A percentile compares a stretch with the other conserved stretches of the same genome.
These are phyloP conservation scores for Lophius americanus DNA, from an alignment of 2,797 vertebrate genomes.

Conservation along the genomic window DNA sequence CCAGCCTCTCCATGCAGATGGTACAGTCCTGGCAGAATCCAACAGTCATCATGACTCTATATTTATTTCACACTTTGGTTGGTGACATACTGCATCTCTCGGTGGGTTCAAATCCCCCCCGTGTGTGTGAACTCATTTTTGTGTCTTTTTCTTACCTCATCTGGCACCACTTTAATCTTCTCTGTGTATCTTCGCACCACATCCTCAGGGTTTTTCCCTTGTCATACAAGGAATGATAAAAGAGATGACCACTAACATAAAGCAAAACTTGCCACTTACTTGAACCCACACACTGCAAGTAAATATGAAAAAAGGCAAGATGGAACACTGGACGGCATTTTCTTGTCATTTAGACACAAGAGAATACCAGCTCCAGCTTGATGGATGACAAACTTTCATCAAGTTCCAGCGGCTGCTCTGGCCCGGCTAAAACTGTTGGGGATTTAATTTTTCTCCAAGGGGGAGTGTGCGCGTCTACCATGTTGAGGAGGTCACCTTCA, in stretches of 20 bases:
- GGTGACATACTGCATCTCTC: conserved; percentile 17
- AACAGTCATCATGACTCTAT: conserved; percentile 28
- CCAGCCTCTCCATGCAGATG: conserved; percentile 97
- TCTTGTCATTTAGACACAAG: conserved; percentile 21
- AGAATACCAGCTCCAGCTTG: conserved; percentile 13
- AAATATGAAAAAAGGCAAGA: conserved; percentile 1
- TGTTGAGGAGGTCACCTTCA: conserved; percentile 69
- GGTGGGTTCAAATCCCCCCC: not conserved
- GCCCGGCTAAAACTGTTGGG: not conserved
- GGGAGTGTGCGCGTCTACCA: conserved; percentile 26
- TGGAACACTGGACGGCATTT: conserved; percentile 1
- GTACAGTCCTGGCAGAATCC: conserved; percentile 89
- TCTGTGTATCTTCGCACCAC: conserved; percentile 94
- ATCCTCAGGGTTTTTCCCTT: conserved; percentile 94
- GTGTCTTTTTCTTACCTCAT: conserved; percentile 85
- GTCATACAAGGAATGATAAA: conserved; percentile 19
- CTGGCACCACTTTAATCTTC: conserved; percentile 91
- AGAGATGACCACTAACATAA: conserved; percentile 26
- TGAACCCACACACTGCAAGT: conserved; percentile 10
- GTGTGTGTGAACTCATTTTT: not conserved
- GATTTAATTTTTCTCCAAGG: not conserved
- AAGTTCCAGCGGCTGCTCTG: not conserved
- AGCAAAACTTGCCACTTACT: conserved; percentile 7
- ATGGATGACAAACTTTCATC: conserved; percentile 18
- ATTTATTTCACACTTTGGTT: conserved; percentile 39